These are phyloP conservation scores for Channallabes apus DNA, from an alignment of 2,797 vertebrate genomes.

Conservation along the genomic window DNA sequence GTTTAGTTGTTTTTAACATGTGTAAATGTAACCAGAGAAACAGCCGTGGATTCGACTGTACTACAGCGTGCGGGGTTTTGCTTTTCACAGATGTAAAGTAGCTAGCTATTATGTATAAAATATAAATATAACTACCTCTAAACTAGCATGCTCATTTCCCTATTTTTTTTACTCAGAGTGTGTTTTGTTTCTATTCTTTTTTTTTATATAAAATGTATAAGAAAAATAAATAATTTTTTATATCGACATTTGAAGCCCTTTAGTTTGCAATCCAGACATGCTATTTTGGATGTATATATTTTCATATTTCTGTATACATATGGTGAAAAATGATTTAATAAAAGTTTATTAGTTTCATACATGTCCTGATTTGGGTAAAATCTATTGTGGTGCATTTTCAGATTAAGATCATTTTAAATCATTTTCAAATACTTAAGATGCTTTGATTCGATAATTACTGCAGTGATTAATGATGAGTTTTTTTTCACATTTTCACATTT, in stretches of 20 bases:
- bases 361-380: conserved; percentile 22
- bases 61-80: conserved; percentile 19
- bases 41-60: conserved; percentile 16
- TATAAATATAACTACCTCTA: conserved; percentile 86
- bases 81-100: conserved; percentile 62
- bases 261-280: conserved; percentile 74
- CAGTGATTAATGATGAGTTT: too few species aligned
- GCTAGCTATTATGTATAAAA: conserved; percentile 75
- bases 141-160: conserved; percentile 77
- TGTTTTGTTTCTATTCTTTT: conserved; percentile 71
- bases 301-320: conserved; percentile 73
- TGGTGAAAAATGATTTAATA: conserved; percentile 75
- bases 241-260: conserved; percentile 67
- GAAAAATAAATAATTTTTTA: conserved; percentile 64
- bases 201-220: conserved; percentile 69
- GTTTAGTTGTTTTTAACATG: conserved; percentile 44
- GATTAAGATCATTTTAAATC: neutral
- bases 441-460: neutral
- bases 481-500: too few species aligned
- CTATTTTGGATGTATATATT: conserved; percentile 82
- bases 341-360: conserved; percentile 70
- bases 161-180: conserved; percentile 67
- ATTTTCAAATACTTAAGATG: too few species aligned
- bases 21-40: conserved; percentile 62
- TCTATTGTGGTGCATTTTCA: neutral